Base-by-base conservation (phyloP, 2,888 invertebrate species). In the Apomyelois bistriatella region DNA sequence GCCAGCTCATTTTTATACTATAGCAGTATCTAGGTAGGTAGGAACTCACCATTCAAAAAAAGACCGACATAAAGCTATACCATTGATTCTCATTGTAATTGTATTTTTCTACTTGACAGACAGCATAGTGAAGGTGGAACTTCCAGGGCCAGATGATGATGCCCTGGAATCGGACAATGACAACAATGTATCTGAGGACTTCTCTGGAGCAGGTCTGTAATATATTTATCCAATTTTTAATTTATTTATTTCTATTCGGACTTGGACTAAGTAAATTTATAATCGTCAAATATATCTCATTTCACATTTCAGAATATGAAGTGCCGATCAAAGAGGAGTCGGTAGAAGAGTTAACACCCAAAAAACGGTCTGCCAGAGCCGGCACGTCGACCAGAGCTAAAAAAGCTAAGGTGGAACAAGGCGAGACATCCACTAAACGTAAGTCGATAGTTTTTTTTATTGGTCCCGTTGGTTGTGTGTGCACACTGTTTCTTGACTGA, bases 351-450 rank as follows among this genome's bases (percentile, higher is more conserved):
- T 50, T 62, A 0, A 87, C 84, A 52, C 57, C 80, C 0, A 85
- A 76, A 57, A 89, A 87, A 53, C 78, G 87, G 0, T 58, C 72
- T 0, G 64, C 75, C 0, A 74, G 74, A 46, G 73, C 82, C 0
- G 65, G 74, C 3, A 70, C 82, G 0, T 79, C 87, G 0, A 76
- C 87, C 0, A 76, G 77, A 15, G 66, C 76, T 1, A 88, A 88
- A 59, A 85, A 85, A 52, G 47, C 74, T 0, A 85, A 84, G 46
- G 49, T 60, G 0, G 74, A 75, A 1, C 67, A 61, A 7, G 77
- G 74, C 6, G 84, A 85, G 55, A 58, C 79, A 0, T 77, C 85
- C 0, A 62, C 70, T 0, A 86, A 85, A 85, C 82, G 89, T 89
- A 85, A 86, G 89, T 88, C 60, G 13, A 53, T 72, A 72, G 61